Conservation (phyloP, 2,797 vertebrate genomes). For the Syngnathus acus region DNA sequence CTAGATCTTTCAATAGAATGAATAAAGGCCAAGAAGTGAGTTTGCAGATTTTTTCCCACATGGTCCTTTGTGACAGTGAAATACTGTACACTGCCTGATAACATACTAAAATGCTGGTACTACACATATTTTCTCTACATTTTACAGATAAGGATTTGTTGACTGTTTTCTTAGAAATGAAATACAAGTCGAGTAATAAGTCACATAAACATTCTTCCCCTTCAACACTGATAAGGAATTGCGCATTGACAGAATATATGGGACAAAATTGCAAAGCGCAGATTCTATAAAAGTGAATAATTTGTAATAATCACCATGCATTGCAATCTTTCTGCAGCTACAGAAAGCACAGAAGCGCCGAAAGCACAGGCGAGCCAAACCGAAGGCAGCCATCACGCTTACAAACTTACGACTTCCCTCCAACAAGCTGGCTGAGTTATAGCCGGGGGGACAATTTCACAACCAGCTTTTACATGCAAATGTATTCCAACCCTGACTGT, state of each 20-base stretch:
- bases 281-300: no score
- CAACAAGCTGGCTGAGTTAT: neutral
- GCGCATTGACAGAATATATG: neutral
- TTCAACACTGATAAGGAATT: no score
- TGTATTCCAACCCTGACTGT: neutral
- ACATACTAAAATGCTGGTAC: neutral
- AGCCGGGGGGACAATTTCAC: neutral
- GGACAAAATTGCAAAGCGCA: neutral
- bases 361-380: neutral
- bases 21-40: no score
- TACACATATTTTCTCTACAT: neutral
- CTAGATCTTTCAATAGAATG: no score
- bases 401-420: neutral
- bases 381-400: neutral
- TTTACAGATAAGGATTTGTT: neutral
- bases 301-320: neutral
- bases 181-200: neutral
- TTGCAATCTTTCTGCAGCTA: neutral
- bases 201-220: neutral
- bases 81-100: neutral
- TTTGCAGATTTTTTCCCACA: neutral
- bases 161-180: neutral
- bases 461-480: neutral
- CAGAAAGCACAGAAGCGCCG: neutral
- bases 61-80: no score